A percentile compares a stretch with the other conserved stretches of the same genome.
Conservation (phyloP, 2,888 invertebrate genomes). For the Drosophila maculinotata region DNA sequence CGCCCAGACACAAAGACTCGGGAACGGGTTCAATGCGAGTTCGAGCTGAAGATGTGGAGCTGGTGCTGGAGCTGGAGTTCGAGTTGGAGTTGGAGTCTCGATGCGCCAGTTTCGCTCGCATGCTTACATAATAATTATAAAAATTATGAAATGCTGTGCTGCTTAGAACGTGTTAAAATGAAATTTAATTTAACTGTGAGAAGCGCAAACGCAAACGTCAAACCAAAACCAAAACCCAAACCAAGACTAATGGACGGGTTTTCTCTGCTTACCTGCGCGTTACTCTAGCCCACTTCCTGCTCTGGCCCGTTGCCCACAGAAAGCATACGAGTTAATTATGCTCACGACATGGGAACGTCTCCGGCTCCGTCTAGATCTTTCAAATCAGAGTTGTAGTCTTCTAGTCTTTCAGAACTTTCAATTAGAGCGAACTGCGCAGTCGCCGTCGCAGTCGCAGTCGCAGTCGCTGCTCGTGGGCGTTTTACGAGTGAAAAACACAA, state of each 20-base stretch:
- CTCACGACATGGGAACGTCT: constrained; percentile 59
- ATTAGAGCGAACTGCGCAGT: constrained; percentile 25
- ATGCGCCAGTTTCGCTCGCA: constrained; percentile 74
- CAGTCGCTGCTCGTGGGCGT: constrained; percentile 38
- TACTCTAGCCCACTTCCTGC: constrained; percentile 64
- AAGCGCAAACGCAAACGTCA: constrained; percentile 33
- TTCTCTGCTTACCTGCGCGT: constrained; percentile 20
- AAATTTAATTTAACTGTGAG: constrained; percentile 77
- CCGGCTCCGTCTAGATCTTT: constrained; percentile 11
- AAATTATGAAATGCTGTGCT: constrained; percentile 51
- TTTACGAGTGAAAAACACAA: constrained; percentile 23
- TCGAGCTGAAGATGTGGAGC: constrained; percentile 15
- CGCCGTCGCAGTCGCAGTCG: constrained; percentile 20
- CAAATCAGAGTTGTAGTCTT: constrained; percentile 1
- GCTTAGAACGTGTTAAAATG: constrained; percentile 77
- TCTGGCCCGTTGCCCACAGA: constrained; percentile 15
- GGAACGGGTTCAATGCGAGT: not conserved
- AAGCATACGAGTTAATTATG: constrained; percentile 67
- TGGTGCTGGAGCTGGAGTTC: constrained; percentile 12
- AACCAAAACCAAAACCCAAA: constrained; percentile 3
- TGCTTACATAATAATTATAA: constrained; percentile 79
- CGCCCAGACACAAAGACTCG: constrained; percentile 26
- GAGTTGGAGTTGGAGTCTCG: constrained; percentile 18
- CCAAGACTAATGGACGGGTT: constrained; percentile 27
- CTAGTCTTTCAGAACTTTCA: constrained; percentile 46